Percentiles rank a stretch among this genome's conserved stretches.
phyloP scores from a whole-genome alignment of 2,888 invertebrate species.

The Aphidoletes aphidimyza region DNA sequence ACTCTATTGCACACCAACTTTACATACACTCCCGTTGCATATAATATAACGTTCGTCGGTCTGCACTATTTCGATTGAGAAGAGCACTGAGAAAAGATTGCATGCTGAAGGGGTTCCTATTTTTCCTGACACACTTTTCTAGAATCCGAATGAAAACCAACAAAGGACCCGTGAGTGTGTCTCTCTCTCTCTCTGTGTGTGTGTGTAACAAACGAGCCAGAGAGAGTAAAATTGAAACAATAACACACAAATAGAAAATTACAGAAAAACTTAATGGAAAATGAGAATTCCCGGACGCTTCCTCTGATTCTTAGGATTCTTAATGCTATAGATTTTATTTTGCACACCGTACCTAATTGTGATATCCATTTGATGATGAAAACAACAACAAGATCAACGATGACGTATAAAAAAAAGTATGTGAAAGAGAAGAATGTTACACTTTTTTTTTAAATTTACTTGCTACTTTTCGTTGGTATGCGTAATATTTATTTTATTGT shows the following conservation, averaged over 20 bases:
- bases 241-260: too few species aligned
- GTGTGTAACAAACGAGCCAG: too few species aligned
- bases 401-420: constrained; percentile 21
- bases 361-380: neutral
- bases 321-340: neutral
- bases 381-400: constrained; percentile 36
- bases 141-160: too few species aligned
- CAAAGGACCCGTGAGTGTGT: too few species aligned
- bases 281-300: too few species aligned
- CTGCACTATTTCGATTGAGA: neutral
- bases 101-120: neutral
- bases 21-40: neutral
- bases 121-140: neutral
- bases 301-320: neutral
- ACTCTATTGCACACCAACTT: constrained; percentile 31
- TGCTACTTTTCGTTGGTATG: constrained; percentile 20
- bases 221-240: too few species aligned
- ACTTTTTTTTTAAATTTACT: constrained; percentile 26
- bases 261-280: too few species aligned
- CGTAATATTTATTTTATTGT: neutral
- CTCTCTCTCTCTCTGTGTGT: too few species aligned
- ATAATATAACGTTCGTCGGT: too few species aligned
- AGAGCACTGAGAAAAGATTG: neutral
- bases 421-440: neutral
- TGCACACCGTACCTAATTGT: constrained; percentile 20